Base-by-base conservation (phyloP, 2,797 vertebrate species). In the Tenualosa thibaudeaui region DNA sequence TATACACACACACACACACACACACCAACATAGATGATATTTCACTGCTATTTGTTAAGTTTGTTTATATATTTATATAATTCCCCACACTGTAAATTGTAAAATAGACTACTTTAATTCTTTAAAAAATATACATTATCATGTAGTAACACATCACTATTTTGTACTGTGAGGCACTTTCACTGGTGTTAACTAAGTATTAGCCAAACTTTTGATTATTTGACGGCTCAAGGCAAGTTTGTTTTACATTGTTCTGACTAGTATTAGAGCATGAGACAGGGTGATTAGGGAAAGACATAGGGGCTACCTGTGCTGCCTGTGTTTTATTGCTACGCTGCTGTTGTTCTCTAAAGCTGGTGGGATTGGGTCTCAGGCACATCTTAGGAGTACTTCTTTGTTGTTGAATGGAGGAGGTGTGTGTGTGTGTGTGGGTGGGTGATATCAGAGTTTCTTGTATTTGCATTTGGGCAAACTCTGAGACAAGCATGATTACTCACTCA, bases 401-500 rank as follows among this genome's bases (percentile, higher is more conserved):
- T 93, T 92, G 89, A 90, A 90, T 86, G 89, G 91, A 68, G 24
- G 22, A 62, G 46, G 46, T 4, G 46, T 46, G 46, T 46, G 46
- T 46, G 46, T 46, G 46, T 46, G 46, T 1, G 46, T 31, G 31
- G 31, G 31, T 0, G 31, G 1, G 31, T 31, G 0, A 1, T 31
- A 86, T 90, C 82, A 0, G 82, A 82, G 90, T 82, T 81, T 83
- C 89, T 91, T 86, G 81, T 88, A 71, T 93, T 94, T 91, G 90
- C 85, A 93, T 91, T 89, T 89, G 91, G 92, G 90, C 91, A 93
- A 93, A 93, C 91, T 92, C 91, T 92, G 89, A 94, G 91, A 92
- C 82, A 81, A 85, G 84, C 81, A 56, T 87, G 84, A 86, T 86
- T 84, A 89, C 90, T 62, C 51, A 82, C 86, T 24, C 37, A 40